phyloP scores from a whole-genome alignment of 64 coral and sea anemone genomes.

The Orbicella faveolata region DNA sequence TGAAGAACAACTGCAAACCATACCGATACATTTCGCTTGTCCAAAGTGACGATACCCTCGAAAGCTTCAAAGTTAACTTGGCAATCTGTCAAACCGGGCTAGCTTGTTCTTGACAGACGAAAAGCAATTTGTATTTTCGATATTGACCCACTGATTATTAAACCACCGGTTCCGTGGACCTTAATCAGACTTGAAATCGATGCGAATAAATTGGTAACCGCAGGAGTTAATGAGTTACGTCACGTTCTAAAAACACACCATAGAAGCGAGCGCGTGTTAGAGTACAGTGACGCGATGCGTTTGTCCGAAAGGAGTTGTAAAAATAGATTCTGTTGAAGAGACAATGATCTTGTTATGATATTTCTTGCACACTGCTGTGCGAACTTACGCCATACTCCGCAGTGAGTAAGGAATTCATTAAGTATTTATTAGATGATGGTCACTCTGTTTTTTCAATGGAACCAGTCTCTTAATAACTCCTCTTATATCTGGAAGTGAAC shows the following conservation, averaged over 20 bases:
- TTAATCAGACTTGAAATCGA: neutral
- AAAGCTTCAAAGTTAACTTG: neutral
- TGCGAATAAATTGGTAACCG: slow-evolving; percentile 9
- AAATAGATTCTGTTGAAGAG: neutral
- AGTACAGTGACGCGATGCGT: neutral
- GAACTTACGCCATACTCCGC: neutral
- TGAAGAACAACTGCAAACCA: neutral
- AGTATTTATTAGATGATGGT: neutral
- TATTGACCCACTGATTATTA: neutral
- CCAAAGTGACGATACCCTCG: neutral
- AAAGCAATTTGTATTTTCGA: neutral
- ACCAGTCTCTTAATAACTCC: neutral
- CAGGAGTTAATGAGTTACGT: slow-evolving; percentile 20
- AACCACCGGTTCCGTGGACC: neutral
- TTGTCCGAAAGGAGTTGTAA: neutral
- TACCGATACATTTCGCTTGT: neutral
- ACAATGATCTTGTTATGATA: neutral
- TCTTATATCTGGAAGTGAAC: neutral
- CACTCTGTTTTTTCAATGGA: neutral
- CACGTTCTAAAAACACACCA: neutral
- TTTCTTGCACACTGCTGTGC: neutral
- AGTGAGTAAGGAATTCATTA: neutral
- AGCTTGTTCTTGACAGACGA: neutral
- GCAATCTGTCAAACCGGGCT: neutral
- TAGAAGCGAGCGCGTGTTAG: neutral